Percentiles rank a stretch among this genome's conserved stretches.
These are phyloP conservation scores for Athalia rosae DNA, from an alignment of 2,888 invertebrate genomes.

Conservation along the genomic window DNA sequence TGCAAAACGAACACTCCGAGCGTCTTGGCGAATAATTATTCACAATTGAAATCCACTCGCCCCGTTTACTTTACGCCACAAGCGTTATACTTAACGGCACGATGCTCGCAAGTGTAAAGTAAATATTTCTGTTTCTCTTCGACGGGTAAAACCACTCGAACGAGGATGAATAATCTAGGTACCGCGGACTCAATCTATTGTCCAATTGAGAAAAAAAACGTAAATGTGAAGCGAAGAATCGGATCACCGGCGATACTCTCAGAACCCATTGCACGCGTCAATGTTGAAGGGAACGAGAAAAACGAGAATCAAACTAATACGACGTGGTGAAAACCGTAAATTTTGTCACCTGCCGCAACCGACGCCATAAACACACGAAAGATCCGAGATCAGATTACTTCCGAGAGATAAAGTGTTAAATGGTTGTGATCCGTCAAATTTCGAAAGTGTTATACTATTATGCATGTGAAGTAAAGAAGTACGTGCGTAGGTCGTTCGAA, in stretches of 20 bases:
- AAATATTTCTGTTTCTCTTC: constrained; percentile 20
- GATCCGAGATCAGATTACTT: neutral
- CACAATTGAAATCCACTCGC: neutral
- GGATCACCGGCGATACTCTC: too few relatives aligned
- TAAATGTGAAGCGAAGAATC: too few relatives aligned
- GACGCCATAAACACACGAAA: too few relatives aligned
- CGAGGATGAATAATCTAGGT: neutral
- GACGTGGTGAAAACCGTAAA: neutral
- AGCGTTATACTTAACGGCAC: neutral
- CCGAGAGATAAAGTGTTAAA: constrained; percentile 11
- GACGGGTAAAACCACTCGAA: constrained; percentile 11
- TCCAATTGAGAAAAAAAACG: too few relatives aligned
- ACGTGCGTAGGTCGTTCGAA: constrained; percentile 21
- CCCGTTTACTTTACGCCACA: neutral
- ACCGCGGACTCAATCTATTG: constrained; percentile 3
- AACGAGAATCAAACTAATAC: neutral
- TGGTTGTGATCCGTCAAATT: constrained; percentile 32
- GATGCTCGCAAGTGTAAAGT: constrained; percentile 18
- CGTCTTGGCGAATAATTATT: neutral
- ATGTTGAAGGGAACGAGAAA: neutral
- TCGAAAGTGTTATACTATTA: neutral
- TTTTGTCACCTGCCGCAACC: neutral
- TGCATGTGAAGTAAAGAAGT: too few relatives aligned
- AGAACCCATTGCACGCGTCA: too few relatives aligned
- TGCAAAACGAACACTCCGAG: neutral